Evolutionary conservation across 2,797 vertebrate species (phyloP).

Genomic region (Natrix natrix): DNA sequence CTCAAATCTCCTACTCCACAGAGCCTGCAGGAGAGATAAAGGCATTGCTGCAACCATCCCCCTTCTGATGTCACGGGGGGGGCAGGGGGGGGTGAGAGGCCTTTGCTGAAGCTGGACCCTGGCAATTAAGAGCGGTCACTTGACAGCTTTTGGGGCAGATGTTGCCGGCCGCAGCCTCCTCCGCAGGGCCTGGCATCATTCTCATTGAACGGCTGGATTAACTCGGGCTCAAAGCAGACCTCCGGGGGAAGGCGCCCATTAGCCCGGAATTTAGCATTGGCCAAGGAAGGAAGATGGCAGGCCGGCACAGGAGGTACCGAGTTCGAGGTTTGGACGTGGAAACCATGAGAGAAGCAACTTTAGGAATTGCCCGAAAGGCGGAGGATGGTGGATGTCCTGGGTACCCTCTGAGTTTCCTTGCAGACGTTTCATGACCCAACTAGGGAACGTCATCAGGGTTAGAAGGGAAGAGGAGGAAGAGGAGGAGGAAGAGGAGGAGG

Average conservation of each 20-base stretch:
- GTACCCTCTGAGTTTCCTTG: no score
- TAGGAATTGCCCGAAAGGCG: not conserved
- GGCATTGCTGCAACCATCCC: not conserved
- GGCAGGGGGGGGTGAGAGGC: not conserved
- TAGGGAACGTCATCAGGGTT: no score
- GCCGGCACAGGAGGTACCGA: not conserved
- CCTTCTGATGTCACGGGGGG: not conserved
- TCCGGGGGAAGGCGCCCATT: not conserved
- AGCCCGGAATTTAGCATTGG: not conserved
- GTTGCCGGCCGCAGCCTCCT: no score
- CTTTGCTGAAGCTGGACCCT: not conserved
- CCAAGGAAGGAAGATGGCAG: not conserved
- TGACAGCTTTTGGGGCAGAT: not conserved
- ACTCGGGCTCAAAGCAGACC: not conserved
- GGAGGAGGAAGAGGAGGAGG: no score
- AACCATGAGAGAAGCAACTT: not conserved
- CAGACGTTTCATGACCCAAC: no score
- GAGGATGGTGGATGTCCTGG: no score
- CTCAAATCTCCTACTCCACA: no score
- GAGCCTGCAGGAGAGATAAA: not conserved
- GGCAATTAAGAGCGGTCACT: not conserved
- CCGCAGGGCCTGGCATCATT: not conserved
- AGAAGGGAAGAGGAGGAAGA: no score
- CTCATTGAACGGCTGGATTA: not conserved
- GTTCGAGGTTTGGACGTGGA: not conserved